A percentile compares a stretch with the other conserved stretches of the same genome.
phyloP scores from a whole-genome alignment of 1,140 invertebrate species.

The Rhynchophorus ferrugineus region DNA sequence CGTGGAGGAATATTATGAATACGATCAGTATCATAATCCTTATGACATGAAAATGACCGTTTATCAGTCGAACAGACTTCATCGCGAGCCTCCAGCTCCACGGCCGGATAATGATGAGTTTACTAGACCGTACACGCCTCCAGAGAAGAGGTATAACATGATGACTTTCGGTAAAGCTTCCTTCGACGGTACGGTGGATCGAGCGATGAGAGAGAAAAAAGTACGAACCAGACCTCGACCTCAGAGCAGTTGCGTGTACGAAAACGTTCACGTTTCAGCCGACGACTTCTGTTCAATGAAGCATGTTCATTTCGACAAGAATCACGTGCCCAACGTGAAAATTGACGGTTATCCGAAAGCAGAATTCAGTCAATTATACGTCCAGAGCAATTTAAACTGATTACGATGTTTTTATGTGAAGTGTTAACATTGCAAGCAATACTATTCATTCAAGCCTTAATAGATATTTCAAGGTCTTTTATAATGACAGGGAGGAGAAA shows the following conservation, averaged over 20 bases:
- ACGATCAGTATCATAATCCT: conserved; percentile 10
- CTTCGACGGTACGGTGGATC: not conserved
- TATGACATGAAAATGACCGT: conserved; percentile 6
- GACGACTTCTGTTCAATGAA: conserved; percentile 28
- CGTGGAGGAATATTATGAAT: conserved; percentile 6
- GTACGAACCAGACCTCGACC: conserved; percentile 22
- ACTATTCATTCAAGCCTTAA: not conserved
- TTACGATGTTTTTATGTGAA: not conserved
- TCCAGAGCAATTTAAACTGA: conserved; percentile 34
- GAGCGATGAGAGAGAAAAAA: conserved; percentile 1
- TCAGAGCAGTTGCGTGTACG: conserved; percentile 35
- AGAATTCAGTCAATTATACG: conserved; percentile 37
- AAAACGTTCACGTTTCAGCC: conserved; percentile 33
- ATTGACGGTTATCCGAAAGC: conserved; percentile 35
- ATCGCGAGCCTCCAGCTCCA: conserved; percentile 2
- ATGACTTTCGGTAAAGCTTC: conserved; percentile 29
- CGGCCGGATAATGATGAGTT: not conserved
- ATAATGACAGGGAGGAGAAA: not conserved
- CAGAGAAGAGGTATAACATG: conserved; percentile 36
- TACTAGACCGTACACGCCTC: conserved; percentile 34
- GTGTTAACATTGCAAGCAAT: not conserved
- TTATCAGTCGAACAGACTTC: conserved; percentile 2
- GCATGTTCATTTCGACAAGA: conserved; percentile 17
- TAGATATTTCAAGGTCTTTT: not conserved
- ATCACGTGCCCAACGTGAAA: conserved; percentile 30